Conservation (phyloP, 2,797 vertebrate genomes). For the Aphelocoma californica region DNA sequence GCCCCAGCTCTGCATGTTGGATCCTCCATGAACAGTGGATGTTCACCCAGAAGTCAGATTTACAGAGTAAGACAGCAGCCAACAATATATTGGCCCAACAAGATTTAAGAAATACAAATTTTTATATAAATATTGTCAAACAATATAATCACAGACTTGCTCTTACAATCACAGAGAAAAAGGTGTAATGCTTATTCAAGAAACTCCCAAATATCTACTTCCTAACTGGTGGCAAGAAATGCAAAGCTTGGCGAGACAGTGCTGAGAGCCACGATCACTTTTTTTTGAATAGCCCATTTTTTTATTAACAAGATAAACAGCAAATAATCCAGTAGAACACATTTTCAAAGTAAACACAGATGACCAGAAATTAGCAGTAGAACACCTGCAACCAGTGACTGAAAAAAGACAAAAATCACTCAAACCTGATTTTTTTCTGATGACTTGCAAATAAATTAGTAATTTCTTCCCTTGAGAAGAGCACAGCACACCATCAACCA, state of each 20-base stretch:
- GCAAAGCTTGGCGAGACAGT: background rate
- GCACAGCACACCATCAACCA: background rate
- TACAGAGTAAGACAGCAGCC: background rate
- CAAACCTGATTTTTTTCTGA: background rate
- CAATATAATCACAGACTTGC: background rate
- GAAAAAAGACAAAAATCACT: background rate
- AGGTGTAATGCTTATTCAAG: background rate
- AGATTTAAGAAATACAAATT: background rate
- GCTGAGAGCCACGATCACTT: background rate
- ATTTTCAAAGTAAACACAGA: conserved; percentile 9
- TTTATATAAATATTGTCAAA: background rate
- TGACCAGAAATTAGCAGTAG: background rate
- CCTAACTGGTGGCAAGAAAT: background rate
- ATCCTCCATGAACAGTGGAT: rapidly evolving
- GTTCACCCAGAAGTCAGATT: background rate
- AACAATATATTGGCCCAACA: background rate
- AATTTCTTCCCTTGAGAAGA: background rate
- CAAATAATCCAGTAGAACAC: background rate
- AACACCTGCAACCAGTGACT: background rate
- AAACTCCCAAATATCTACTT: background rate
- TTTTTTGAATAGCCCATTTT: background rate
- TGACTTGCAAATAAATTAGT: background rate
- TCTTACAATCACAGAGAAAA: background rate
- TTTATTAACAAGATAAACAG: background rate
- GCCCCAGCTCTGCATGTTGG: background rate